phyloP scores from a whole-genome alignment of 2,888 invertebrate genomes.

The Neuroscelio doddi region DNA sequence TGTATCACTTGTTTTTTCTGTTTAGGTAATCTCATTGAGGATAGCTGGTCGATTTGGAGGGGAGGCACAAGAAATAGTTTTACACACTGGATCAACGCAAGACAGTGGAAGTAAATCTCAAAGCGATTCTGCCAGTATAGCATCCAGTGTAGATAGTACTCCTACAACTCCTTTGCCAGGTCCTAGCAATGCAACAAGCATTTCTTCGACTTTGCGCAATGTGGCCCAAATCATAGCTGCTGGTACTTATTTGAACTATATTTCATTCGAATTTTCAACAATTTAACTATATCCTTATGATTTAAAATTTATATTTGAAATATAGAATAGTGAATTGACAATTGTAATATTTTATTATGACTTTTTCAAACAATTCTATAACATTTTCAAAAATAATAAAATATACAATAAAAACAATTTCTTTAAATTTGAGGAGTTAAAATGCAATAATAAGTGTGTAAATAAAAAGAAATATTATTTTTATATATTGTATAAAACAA shows the following conservation, averaged over 20 bases:
- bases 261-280: not conserved
- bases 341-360: no score
- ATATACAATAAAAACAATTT: no score
- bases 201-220: conserved; percentile 65
- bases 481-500: no score
- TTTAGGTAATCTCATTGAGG: conserved; percentile 77
- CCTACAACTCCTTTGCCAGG: conserved; percentile 64
- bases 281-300: no score
- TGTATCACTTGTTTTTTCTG: no score
- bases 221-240: conserved; percentile 69
- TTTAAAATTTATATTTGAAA: no score
- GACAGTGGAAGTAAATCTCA: conserved; percentile 65
- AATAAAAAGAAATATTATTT: no score
- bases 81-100: conserved; percentile 74
- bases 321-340: no score
- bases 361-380: no score
- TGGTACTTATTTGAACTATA: conserved; percentile 52
- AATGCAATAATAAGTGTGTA: no score
- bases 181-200: conserved; percentile 65
- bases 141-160: conserved; percentile 59
- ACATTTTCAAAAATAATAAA: no score
- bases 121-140: conserved; percentile 58
- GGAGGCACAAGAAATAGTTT: conserved; percentile 81
- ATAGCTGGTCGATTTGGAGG: conserved; percentile 78
- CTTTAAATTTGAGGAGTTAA: no score